phyloP scores from a whole-genome alignment of 2,113 vertebrate species.

The Hypomesus transpacificus region DNA sequence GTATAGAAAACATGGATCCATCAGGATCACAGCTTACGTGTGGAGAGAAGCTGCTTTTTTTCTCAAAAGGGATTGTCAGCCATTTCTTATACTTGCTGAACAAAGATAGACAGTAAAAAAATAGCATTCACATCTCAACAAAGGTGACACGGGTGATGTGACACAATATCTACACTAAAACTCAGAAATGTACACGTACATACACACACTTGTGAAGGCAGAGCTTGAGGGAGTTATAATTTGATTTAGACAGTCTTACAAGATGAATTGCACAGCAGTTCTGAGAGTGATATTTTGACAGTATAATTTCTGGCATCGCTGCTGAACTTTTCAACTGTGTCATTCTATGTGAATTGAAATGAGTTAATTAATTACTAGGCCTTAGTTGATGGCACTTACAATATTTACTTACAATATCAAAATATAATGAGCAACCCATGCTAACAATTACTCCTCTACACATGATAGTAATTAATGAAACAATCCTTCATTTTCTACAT shows the following conservation, averaged over 20 bases:
- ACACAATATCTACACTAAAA: no score
- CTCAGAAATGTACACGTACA: neutral
- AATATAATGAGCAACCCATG: neutral
- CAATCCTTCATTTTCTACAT: no score
- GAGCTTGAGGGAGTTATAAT: neutral
- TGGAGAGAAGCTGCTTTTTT: no score
- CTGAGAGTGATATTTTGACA: conserved; percentile 13
- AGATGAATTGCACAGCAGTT: neutral
- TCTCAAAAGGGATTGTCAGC: no score
- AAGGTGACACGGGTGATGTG: no score
- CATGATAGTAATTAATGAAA: no score
- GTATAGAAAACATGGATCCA: no score
- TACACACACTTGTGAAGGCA: neutral
- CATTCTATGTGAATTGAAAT: conserved; percentile 29
- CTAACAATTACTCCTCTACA: no score
- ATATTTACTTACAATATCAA: neutral
- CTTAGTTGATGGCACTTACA: neutral
- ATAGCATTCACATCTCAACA: no score
- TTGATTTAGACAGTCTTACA: neutral
- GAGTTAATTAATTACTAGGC: conserved; percentile 45
- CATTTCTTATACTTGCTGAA: no score
- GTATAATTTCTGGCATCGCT: conserved; percentile 25
- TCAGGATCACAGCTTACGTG: no score
- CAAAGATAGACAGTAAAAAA: no score
- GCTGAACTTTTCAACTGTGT: conserved; percentile 9